phyloP scores from a whole-genome alignment of 2,888 invertebrate species.

The Microdon myrmicae region DNA sequence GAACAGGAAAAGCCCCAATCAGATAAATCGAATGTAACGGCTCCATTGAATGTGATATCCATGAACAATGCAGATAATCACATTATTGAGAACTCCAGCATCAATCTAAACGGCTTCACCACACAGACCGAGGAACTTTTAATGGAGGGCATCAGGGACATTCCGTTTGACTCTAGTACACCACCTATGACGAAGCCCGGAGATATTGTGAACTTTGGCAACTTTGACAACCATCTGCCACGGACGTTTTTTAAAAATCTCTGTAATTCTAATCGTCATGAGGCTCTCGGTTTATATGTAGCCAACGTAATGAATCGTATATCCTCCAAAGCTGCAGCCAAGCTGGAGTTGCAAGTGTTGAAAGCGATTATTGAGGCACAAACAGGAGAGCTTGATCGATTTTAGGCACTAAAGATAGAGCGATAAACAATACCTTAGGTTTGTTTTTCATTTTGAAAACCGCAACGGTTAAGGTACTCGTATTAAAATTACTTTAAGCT shows the following conservation, averaged over 20 bases:
- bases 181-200: constrained; percentile 31
- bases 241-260: constrained; percentile 65
- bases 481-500: too few relatives aligned
- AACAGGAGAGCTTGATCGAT: constrained; percentile 60
- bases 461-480: too few relatives aligned
- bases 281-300: constrained; percentile 64
- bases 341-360: constrained; percentile 62
- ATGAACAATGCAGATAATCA: constrained; percentile 50
- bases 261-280: constrained; percentile 63
- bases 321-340: constrained; percentile 59
- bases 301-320: constrained; percentile 65
- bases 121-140: constrained; percentile 61
- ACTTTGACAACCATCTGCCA: constrained; percentile 63
- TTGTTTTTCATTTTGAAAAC: too few relatives aligned
- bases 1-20: constrained; percentile 29
- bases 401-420: too few relatives aligned
- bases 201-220: constrained; percentile 62
- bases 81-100: constrained; percentile 54
- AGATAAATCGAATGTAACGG: constrained; percentile 61
- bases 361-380: constrained; percentile 65
- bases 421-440: too few relatives aligned
- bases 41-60: constrained; percentile 56
- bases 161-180: constrained; percentile 60
- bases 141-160: constrained; percentile 63
- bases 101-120: constrained; percentile 60